A percentile compares a stretch with the other conserved stretches of the same genome.
These are phyloP conservation scores for Ischnura elegans DNA, from an alignment of 2,888 invertebrate genomes.

Conservation along the genomic window DNA sequence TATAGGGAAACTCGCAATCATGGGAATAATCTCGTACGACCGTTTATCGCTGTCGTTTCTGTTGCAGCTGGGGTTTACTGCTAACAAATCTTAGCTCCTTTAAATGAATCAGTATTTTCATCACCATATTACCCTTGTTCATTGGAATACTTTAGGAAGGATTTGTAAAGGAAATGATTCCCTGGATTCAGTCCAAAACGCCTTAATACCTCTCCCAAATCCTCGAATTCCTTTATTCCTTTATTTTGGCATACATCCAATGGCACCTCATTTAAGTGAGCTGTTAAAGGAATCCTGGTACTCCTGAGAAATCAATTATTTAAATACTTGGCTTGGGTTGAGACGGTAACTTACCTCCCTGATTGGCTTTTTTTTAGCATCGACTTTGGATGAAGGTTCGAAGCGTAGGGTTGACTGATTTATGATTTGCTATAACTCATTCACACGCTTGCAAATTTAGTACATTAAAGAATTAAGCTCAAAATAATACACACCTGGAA, in stretches of 20 bases:
- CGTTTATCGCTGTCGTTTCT: not conserved
- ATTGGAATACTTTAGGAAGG: not conserved
- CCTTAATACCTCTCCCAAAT: not conserved
- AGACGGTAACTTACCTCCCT: not conserved
- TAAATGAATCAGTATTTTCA: not conserved
- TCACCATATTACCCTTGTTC: not conserved
- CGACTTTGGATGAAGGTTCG: not conserved
- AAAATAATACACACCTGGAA: no score
- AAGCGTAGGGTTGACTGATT: not conserved
- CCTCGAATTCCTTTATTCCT: no score
- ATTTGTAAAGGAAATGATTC: not conserved
- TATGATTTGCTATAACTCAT: not conserved
- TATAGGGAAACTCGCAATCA: no score
- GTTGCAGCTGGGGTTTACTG: no score
- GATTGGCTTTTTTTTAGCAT: not conserved
- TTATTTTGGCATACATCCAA: not conserved
- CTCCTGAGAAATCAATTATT: not conserved
- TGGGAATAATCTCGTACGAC: no score
- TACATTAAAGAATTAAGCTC: no score
- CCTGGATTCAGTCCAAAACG: not conserved
- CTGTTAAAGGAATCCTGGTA: not conserved
- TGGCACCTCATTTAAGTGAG: not conserved
- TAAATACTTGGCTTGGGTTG: not conserved
- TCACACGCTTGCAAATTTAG: not conserved
- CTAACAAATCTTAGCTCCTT: not conserved